These are phyloP conservation scores for Ormyrus pomaceus DNA, from an alignment of 2,888 invertebrate genomes.

Conservation along the genomic window DNA sequence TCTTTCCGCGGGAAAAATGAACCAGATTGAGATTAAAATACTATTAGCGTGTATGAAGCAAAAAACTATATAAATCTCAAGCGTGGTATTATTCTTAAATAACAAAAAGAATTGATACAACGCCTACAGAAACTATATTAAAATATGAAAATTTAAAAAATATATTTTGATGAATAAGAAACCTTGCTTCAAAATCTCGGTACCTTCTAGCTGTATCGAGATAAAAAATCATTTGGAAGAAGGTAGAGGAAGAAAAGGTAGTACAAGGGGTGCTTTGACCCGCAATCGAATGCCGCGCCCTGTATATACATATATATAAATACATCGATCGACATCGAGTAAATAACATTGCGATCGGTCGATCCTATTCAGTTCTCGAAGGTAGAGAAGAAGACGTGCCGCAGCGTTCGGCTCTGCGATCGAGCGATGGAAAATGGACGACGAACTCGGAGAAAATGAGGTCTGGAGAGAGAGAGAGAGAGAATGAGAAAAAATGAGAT, in stretches of 20 bases:
- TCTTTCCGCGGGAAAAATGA: no score
- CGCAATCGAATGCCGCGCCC: neutral
- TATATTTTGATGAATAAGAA: no score
- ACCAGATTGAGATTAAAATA: no score
- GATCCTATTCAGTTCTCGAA: slow-evolving; percentile 4
- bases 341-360: slow-evolving; percentile 2
- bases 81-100: no score
- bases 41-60: no score
- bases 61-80: no score
- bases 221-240: slow-evolving; percentile 1
- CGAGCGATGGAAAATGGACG: slow-evolving; percentile 12
- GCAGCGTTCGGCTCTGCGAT: neutral
- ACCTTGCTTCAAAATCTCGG: no score
- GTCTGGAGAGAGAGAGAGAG: neutral
- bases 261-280: slow-evolving; percentile 27
- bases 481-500: no score
- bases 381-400: no score
- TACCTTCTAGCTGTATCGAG: neutral
- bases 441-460: neutral
- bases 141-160: no score
- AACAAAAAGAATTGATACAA: no score
- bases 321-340: slow-evolving; percentile 1
- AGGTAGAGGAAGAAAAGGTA: neutral
- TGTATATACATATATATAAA: neutral
- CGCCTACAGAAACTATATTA: no score